These are phyloP conservation scores for Plutomurus gul DNA, from an alignment of 1,140 invertebrate genomes.

Conservation along the genomic window DNA sequence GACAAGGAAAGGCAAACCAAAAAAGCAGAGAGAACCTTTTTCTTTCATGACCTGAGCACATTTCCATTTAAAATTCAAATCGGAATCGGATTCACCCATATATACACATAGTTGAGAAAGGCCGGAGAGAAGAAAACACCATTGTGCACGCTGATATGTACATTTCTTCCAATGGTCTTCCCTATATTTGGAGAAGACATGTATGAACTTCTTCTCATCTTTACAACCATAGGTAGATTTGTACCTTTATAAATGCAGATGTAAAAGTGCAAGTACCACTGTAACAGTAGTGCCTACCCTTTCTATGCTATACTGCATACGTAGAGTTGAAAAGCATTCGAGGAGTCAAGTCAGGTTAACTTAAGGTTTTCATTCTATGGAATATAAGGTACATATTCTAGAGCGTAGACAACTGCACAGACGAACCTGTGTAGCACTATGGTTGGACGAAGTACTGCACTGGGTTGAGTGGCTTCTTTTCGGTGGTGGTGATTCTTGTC, in stretches of 20 bases:
- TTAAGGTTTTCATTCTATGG: no score
- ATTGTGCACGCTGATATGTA: background rate
- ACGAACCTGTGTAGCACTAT: no score
- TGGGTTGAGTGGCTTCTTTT: background rate
- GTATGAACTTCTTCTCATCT: no score
- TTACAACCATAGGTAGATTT: no score
- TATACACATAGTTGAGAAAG: background rate
- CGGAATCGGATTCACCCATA: background rate
- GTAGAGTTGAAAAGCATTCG: no score
- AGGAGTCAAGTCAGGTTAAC: no score
- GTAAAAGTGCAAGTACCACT: background rate
- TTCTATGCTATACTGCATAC: no score
- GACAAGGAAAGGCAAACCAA: background rate
- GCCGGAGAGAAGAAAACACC: background rate
- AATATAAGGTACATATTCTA: no score
- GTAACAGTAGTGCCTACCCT: background rate
- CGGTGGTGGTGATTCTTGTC: background rate
- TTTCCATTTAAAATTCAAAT: conserved; percentile 26
- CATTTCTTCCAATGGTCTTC: background rate
- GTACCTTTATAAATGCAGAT: background rate
- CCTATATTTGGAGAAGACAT: background rate
- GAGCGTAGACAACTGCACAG: no score
- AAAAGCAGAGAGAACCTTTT: conserved; percentile 11
- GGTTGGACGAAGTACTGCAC: background rate
- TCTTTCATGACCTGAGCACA: conserved; percentile 20